A percentile compares a stretch with the other conserved stretches of the same genome.
Evolutionary conservation across 2,113 vertebrate genomes (phyloP).

Genomic region (Strigops habroptila): DNA sequence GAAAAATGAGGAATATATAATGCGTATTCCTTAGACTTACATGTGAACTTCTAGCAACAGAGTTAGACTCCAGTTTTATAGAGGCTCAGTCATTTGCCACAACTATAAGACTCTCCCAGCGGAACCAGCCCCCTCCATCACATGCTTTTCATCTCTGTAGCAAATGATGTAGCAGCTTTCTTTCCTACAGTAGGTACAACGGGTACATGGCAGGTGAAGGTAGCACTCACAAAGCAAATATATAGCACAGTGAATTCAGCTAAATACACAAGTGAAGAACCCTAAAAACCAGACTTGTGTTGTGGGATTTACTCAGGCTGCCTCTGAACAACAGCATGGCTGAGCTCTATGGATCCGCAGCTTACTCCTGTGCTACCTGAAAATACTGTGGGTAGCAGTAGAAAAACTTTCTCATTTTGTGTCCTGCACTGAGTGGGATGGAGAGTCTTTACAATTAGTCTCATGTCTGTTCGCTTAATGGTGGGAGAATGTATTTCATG

Average conservation of each 20-base stretch:
- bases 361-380: background rate
- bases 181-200: background rate
- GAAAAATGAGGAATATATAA: background rate
- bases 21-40: background rate
- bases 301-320: background rate
- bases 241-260: background rate
- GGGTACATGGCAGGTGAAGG: fast-evolving
- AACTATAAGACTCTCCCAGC: background rate
- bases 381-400: background rate
- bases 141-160: background rate
- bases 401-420: background rate
- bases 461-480: background rate
- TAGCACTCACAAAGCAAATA: background rate
- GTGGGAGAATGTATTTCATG: background rate
- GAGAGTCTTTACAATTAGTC: background rate
- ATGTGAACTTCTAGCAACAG: background rate
- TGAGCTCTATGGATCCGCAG: background rate
- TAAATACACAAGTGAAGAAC: background rate
- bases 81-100: background rate
- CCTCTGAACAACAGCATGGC: background rate
- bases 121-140: background rate
- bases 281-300: background rate
- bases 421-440: background rate
- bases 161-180: background rate
- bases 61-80: background rate